Evolutionary conservation across 2,888 invertebrate species (phyloP), one percentile per base, ranked within the genome.

Genomic region (Mythimna pallens): DNA sequence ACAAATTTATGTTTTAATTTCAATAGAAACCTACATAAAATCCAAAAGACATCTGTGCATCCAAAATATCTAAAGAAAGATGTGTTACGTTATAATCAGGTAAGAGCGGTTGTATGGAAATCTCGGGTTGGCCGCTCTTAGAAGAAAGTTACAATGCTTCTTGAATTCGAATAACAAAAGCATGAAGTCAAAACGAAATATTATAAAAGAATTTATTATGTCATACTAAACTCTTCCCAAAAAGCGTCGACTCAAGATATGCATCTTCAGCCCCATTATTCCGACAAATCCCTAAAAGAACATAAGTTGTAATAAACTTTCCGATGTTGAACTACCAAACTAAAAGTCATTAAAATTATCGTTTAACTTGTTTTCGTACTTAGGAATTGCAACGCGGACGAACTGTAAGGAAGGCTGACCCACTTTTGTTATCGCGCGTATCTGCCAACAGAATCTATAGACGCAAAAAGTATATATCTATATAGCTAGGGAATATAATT

Each of bases 331-430:
- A 77, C 69, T 82, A 81, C 80, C 80, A 73, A 90, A 87, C 85
- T 89, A 85, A 87, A 89, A 89, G 87, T 89, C 89, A 89, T 90
- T 90, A 89, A 90, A 90, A 89, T 90, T 89, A 90, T 90, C 89
- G 86, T 81, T 81, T 69, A 87, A 88, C 83, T 89, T 84, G 82
- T 82, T 86, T 80, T 70, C 81, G 79, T 76, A 84, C 81, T 84
- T 80, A 80, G 66, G 54, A 70, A 75, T 78, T 81, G 80, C 80
- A 82, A 68, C 75, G 74, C 36, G 73, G 70, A 73, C 71, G 55
- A 82, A 70, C 74, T 83, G 73, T 76, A 76, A 76, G 50, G 65
- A 76, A 63, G 83, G 78, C 77, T 86, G 89, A 86, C 88, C 89
- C 79, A 88, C 81, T 89, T 86, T 79, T 77, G 73, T 79, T 83